Evolutionary conservation across 2,797 vertebrate genomes (phyloP).

Genomic region (Sebastes ruberrimus): DNA sequence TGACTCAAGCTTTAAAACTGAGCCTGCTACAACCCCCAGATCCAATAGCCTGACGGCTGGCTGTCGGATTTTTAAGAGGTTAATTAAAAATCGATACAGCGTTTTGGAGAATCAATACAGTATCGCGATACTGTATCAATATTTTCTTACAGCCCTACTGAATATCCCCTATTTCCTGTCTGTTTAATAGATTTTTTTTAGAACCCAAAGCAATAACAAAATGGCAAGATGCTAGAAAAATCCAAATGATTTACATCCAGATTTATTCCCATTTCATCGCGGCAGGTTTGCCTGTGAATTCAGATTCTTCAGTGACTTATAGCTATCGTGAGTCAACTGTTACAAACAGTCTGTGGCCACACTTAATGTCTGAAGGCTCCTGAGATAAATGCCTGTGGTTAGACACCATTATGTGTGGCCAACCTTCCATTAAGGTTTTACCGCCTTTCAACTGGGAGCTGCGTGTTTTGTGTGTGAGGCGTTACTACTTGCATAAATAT

Average conservation of each 20-base stretch:
- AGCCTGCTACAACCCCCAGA: no score
- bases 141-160: not conserved
- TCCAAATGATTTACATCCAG: not conserved
- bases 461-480: conserved; percentile 34
- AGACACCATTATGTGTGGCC: conserved; percentile 32
- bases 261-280: not conserved
- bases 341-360: conserved; percentile 31
- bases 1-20: no score
- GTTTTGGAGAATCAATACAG: no score
- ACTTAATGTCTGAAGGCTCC: conserved; percentile 40
- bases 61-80: no score
- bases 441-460: conserved; percentile 39
- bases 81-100: no score
- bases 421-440: conserved; percentile 56
- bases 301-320: not conserved
- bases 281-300: not conserved
- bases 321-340: conserved; percentile 34
- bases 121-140: no score
- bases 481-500: conserved; percentile 33
- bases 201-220: not conserved
- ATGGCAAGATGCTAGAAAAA: not conserved
- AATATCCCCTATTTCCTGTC: not conserved
- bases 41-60: no score
- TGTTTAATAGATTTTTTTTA: not conserved
- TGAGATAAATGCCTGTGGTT: conserved; percentile 46